Evolutionary conservation across 2,888 invertebrate genomes (phyloP).

Genomic region (Synanthedon vespiformis): DNA sequence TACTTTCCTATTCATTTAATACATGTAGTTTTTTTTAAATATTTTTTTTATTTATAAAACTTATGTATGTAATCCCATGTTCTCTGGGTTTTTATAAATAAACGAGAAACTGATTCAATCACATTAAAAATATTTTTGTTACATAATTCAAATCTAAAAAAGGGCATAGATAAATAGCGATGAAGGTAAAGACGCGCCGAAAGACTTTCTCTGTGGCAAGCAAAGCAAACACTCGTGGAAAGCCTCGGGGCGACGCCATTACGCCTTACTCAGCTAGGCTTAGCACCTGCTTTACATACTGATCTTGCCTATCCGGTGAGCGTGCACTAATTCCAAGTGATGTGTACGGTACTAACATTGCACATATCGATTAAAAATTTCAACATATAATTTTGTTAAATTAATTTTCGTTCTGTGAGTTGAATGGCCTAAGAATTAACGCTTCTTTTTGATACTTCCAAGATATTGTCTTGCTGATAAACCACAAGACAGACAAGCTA

Average conservation of each 20-base stretch:
- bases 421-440: no score
- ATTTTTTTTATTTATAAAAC: no score
- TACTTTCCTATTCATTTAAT: no score
- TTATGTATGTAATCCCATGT: no score
- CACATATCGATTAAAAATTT: neutral
- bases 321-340: constrained; percentile 57
- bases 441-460: no score
- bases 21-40: no score
- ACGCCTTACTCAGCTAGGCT: constrained; percentile 39
- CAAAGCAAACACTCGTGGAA: constrained; percentile 31
- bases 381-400: neutral
- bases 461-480: no score
- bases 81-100: no score
- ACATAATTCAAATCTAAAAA: neutral
- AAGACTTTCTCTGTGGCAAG: constrained; percentile 39
- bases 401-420: neutral
- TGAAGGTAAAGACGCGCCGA: constrained; percentile 11
- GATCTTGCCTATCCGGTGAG: constrained; percentile 43
- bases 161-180: no score
- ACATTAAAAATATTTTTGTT: constrained; percentile 6
- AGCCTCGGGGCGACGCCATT: constrained; percentile 34
- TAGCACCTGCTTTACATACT: constrained; percentile 60
- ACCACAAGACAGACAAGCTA: no score
- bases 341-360: constrained; percentile 28
- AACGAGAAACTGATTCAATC: constrained; percentile 7